Base-by-base conservation (phyloP, 2,888 invertebrate genomes). In the Drosophila koepferae region DNA sequence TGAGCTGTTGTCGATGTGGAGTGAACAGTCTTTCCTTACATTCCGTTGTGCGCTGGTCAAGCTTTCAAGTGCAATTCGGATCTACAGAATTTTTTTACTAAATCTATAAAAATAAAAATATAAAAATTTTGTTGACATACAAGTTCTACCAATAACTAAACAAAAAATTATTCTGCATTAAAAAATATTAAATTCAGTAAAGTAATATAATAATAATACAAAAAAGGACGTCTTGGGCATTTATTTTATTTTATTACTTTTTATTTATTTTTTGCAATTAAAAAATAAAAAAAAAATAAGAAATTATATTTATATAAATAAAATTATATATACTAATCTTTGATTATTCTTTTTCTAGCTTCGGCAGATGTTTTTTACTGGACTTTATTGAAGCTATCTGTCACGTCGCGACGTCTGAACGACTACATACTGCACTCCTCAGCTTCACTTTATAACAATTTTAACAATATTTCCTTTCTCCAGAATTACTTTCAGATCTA, bases 21-120 rank as follows among this genome's bases (percentile, higher is more conserved):
- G 8, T 14, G 31, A 43, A 43, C 81, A 82, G 82, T 82, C 59
- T 48, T 49, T 36, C 36, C 49, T n/a, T 48, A 60, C 51, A 38
- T 40, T 66, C 53, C 28, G 18, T 12, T 55, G 73, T 77, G 73
- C 18, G n/a, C 3, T 36, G n/a, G 6, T 18, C 18, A 7, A 49
- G 18, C 31, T 49, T n/a, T 18, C 49, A 12, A 49, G 53, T 54
- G 54, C 9, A 18, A 20, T 16, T 23, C 4, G 5, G 18, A 8
- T 4, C 18, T 12, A 8, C 12, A 34, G 18, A 6, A 18, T 12
- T 6, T 51, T 51, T 34, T 12, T 2, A 7, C 14, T 18, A 18
- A 12, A 34, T n/a, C 10, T 31, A 49, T n/a, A 49, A 34, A 49
- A 28, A 28, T 28, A 28, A 28, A 23, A 23, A 23, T 23, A 23